A percentile compares a stretch with the other conserved stretches of the same genome.
Evolutionary conservation across 2,113 vertebrate species (phyloP).

Genomic region (Parus major): DNA sequence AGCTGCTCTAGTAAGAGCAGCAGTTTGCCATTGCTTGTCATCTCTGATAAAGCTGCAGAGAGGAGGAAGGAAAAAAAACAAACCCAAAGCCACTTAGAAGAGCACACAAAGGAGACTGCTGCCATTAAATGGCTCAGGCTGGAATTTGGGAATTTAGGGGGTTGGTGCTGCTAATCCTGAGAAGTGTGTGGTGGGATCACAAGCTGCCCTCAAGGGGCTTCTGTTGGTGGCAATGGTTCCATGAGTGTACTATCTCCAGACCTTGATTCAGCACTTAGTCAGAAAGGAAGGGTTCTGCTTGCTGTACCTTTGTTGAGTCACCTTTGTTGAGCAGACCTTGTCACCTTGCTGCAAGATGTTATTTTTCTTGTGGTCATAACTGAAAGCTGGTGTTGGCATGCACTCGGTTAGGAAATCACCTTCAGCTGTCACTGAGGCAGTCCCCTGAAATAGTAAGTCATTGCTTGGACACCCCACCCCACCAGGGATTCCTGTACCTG

Average conservation of each 20-base stretch:
- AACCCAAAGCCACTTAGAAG: accelerated
- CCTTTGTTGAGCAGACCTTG: not conserved
- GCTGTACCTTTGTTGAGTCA: not conserved
- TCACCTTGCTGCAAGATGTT: not conserved
- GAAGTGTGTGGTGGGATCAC: not conserved
- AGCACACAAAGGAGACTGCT: not conserved
- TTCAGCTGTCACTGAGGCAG: not conserved
- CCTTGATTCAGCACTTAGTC: constrained; percentile 15
- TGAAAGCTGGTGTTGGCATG: not conserved
- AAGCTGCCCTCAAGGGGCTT: not conserved
- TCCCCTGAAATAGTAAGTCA: not conserved
- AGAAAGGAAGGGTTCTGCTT: not conserved
- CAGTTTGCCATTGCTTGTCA: not conserved
- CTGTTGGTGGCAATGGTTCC: not conserved
- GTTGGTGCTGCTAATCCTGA: not conserved
- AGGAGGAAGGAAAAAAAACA: not conserved
- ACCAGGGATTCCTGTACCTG: not conserved
- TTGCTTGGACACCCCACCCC: not conserved
- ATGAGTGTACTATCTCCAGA: not conserved
- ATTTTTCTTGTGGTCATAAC: not conserved
- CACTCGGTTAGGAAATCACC: not conserved
- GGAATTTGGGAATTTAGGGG: not conserved
- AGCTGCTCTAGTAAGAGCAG: not conserved
- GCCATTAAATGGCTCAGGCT: not conserved
- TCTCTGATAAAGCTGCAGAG: not conserved